phyloP scores from a whole-genome alignment of 2,797 vertebrate genomes.

The Acanthurus tractus region DNA sequence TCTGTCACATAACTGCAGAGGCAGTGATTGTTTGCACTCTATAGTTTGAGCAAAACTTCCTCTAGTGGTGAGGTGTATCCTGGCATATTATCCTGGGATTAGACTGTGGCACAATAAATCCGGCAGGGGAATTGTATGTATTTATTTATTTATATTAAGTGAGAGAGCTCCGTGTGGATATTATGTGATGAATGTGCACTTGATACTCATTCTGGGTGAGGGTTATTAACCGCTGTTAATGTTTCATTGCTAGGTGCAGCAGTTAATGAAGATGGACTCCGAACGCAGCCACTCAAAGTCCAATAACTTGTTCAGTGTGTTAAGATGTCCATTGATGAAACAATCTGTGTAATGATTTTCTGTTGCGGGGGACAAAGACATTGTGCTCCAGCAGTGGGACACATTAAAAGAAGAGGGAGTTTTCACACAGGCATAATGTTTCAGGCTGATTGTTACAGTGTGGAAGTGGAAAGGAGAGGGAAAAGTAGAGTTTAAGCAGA shows the following conservation, averaged over 20 bases:
- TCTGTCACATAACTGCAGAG: slow-evolving; percentile 10
- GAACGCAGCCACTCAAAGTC: slow-evolving; percentile 44
- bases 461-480: slow-evolving; percentile 18
- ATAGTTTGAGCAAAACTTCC: slow-evolving; percentile 12
- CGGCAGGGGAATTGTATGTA: slow-evolving; percentile 12
- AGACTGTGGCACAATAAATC: slow-evolving; percentile 23
- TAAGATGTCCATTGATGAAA: slow-evolving; percentile 60
- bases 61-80: not conserved
- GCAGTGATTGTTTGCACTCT: slow-evolving; percentile 19
- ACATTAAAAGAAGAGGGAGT: not conserved
- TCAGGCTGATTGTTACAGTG: slow-evolving; percentile 13
- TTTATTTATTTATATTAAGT: slow-evolving; percentile 53
- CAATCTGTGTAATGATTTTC: slow-evolving; percentile 32
- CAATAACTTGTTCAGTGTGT: slow-evolving; percentile 26
- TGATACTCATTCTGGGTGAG: slow-evolving; percentile 39
- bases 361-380: not conserved
- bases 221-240: slow-evolving; percentile 50
- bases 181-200: slow-evolving; percentile 54
- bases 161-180: slow-evolving; percentile 25
- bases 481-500: slow-evolving; percentile 23
- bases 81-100: slow-evolving; percentile 38
- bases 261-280: slow-evolving; percentile 34
- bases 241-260: slow-evolving; percentile 30
- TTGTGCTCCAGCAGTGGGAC: slow-evolving; percentile 4
- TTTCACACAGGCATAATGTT: slow-evolving; percentile 26